A percentile compares a stretch with the other conserved stretches of the same genome.
phyloP scores from a whole-genome alignment of 1,140 invertebrate genomes.

The Monomorium pharaonis region DNA sequence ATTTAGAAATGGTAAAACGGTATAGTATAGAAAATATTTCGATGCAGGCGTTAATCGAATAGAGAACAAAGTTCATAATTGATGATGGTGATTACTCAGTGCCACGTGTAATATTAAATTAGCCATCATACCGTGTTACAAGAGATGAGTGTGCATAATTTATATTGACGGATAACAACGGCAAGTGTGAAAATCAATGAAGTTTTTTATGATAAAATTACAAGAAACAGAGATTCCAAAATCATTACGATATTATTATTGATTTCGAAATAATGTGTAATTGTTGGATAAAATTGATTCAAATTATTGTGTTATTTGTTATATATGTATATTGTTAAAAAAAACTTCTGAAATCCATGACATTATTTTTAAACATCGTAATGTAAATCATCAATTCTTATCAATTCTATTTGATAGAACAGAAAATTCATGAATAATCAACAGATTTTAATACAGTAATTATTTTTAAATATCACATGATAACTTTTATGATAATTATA shows the following conservation, averaged over 20 bases:
- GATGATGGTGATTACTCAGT: slow-evolving; percentile 66
- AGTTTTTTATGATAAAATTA: not conserved
- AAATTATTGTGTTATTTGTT: too few relatives aligned
- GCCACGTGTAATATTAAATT: slow-evolving; percentile 67
- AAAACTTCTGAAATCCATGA: not conserved
- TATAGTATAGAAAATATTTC: not conserved
- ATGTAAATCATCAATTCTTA: slow-evolving; percentile 17
- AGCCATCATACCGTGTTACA: slow-evolving; percentile 53
- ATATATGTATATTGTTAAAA: not conserved
- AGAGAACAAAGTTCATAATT: slow-evolving; percentile 54
- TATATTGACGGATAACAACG: slow-evolving; percentile 35
- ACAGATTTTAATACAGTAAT: not conserved
- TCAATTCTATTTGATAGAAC: not conserved
- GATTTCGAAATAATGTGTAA: not conserved
- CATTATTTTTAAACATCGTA: not conserved
- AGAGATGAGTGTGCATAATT: slow-evolving; percentile 40
- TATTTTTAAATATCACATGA: not conserved
- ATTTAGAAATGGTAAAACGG: not conserved
- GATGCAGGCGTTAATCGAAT: slow-evolving; percentile 4
- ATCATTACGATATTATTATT: not conserved
- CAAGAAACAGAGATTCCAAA: not conserved
- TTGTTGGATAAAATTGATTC: not conserved
- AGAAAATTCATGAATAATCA: not conserved
- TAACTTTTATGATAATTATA: not conserved
- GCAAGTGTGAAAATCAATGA: slow-evolving; percentile 28